A percentile compares a stretch with the other conserved stretches of the same genome.
Conservation (phyloP, 2,888 invertebrate species). For the Mythimna pallens region DNA sequence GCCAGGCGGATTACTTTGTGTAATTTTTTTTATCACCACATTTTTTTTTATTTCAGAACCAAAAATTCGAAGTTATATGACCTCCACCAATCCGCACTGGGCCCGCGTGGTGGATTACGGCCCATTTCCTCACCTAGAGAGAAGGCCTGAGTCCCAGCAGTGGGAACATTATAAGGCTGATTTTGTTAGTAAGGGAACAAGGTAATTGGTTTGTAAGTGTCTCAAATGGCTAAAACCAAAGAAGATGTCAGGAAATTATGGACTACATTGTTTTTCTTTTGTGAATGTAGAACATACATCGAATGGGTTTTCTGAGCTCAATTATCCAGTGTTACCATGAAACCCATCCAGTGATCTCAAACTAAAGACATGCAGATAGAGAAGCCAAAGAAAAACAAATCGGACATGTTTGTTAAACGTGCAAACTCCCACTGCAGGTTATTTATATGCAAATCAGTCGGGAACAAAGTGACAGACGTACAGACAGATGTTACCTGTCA, state of each 20-base stretch:
- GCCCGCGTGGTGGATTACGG: no score
- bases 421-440: conserved; percentile 52
- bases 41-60: no score
- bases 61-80: no score
- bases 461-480: conserved; percentile 68
- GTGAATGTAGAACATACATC: not conserved
- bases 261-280: not conserved
- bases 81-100: no score
- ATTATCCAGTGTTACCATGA: conserved; percentile 4
- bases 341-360: conserved; percentile 24
- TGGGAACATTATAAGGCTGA: no score
- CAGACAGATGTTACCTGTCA: conserved; percentile 67
- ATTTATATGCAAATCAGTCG: conserved; percentile 73
- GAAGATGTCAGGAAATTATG: not conserved
- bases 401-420: conserved; percentile 51
- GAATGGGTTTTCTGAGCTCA: conserved; percentile 21
- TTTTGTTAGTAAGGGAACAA: no score
- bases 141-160: no score
- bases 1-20: no score
- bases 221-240: not conserved
- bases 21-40: no score
- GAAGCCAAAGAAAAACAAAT: conserved; percentile 54
- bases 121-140: no score
- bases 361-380: conserved; percentile 48
- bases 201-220: no score